Evolutionary conservation across 2,888 invertebrate genomes (phyloP), one percentile per base, ranked within the genome.

Genomic region (Agrilus cyanescens): DNA sequence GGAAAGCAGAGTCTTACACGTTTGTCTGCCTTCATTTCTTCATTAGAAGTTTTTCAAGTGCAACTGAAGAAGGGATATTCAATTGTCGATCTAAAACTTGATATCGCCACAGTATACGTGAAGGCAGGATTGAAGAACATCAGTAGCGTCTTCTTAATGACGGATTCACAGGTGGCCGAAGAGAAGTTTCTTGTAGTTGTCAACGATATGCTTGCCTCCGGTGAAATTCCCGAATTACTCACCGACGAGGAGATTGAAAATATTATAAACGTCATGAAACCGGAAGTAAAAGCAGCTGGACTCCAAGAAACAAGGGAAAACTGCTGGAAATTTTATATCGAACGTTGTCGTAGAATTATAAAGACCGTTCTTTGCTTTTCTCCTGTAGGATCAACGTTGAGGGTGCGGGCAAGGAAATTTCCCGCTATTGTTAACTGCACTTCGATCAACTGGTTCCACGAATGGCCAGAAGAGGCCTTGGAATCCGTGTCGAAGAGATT

Each of bases 401-500:
- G 95, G 40, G 72, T 90, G 12, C 76, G 95, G 42, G 84, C 87
- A 4, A 76, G 95, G 41, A 91, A 94, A 66, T 96, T 96, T 69
- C 95, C 95, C 0, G 91, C 95, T 0, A 69, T 96, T 29, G 85
- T 90, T 12, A 95, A 88, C 69, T 91, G 91, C 61, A 89, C 93
- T 0, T 80, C 87, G 12, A 93, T 95, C 50, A 84, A 95, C 66
- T 95, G 95, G 94, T 95, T 95, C 68, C 93, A 95, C 62, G 89
- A 93, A 60, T 96, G 95, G 95, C 95, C 95, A 0, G 76, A 78
- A 58, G 85, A 91, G 60, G 95, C 95, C 25, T 69, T 96, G 55
- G 76, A 84, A 49, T 91, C 91, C 30, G 95, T 96, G 2, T 90
- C 93, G 10, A 74, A 73, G 50, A 72, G 85, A 46, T 95, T 95